Percentiles rank a stretch among this genome's conserved stretches.
Conservation (phyloP, 2,888 invertebrate species). For the Chloroclystis v-ata region DNA sequence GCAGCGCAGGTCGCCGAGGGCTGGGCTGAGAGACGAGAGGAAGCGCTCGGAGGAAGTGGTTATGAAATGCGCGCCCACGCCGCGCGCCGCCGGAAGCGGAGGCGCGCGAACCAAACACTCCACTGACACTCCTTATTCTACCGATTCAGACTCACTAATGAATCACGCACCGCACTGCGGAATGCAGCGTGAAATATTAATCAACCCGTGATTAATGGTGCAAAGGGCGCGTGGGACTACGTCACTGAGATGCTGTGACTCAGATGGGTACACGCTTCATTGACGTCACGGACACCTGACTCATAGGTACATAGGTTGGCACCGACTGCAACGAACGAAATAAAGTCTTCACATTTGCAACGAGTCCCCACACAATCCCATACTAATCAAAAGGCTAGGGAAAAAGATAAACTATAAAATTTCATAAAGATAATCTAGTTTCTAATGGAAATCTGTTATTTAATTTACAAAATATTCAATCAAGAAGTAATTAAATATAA, state of each 20-base stretch:
- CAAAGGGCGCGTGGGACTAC: conserved; percentile 48
- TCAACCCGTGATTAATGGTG: conserved; percentile 43
- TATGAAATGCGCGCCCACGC: conserved; percentile 66
- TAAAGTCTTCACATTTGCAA: conserved; percentile 24
- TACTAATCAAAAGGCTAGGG: no score
- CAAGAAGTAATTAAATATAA: no score
- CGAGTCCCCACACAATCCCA: conserved; percentile 11
- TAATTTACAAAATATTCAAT: no score
- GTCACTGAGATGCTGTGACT: conserved; percentile 60
- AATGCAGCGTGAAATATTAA: conserved; percentile 36
- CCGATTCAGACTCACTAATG: conserved; percentile 2
- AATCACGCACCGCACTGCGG: conserved; percentile 22
- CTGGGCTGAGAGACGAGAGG: conserved; percentile 54
- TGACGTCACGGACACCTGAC: conserved; percentile 66
- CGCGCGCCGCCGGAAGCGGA: conserved; percentile 66
- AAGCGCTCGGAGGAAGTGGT: conserved; percentile 64
- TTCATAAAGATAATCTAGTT: no score
- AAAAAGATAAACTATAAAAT: no score
- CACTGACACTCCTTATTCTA: conserved; percentile 13
- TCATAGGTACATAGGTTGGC: conserved; percentile 54
- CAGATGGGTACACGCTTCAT: conserved; percentile 57
- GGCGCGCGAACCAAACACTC: no score
- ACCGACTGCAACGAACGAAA: conserved; percentile 40
- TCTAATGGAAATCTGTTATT: no score
- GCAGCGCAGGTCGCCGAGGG: conserved; percentile 33